A percentile compares a stretch with the other conserved stretches of the same genome.
Evolutionary conservation across 2,797 vertebrate species (phyloP).

Genomic region (Pygocentrus nattereri): DNA sequence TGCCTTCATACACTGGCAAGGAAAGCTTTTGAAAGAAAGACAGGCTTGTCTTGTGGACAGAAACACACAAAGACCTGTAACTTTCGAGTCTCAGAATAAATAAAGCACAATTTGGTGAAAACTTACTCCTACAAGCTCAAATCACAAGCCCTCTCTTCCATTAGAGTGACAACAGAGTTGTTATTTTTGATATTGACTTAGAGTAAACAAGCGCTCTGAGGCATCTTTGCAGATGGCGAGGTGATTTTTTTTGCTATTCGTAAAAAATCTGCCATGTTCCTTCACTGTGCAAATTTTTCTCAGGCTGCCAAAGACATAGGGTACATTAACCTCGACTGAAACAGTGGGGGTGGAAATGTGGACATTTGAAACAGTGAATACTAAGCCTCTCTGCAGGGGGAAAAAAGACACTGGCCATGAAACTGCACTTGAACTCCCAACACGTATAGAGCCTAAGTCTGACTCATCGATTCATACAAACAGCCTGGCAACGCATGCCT

Average conservation of each 20-base stretch:
- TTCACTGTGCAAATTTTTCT: not conserved
- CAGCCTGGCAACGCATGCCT: constrained; percentile 58
- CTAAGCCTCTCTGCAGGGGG: not conserved
- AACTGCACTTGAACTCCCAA: constrained; percentile 14
- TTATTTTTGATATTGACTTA: not conserved
- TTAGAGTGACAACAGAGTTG: not conserved
- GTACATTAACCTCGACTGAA: not conserved
- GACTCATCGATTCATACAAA: constrained; percentile 67
- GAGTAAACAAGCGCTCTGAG: not conserved
- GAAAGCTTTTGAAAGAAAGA: not conserved
- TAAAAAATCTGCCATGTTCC: not conserved
- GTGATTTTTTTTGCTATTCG: not conserved
- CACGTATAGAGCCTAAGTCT: constrained; percentile 48
- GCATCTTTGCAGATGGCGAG: not conserved
- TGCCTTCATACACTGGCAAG: not conserved
- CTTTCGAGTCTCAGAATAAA: not conserved
- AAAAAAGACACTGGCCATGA: constrained; percentile 5
- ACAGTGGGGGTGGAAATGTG: not conserved
- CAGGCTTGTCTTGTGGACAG: not conserved
- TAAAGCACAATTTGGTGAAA: not conserved
- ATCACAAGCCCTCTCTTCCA: constrained; percentile 3
- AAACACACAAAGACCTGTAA: not conserved
- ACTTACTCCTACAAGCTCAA: not conserved
- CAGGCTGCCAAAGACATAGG: not conserved
- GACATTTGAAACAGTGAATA: not conserved